Base-by-base conservation (phyloP, 2,797 vertebrate genomes). In the Taenioides sp. region DNA sequence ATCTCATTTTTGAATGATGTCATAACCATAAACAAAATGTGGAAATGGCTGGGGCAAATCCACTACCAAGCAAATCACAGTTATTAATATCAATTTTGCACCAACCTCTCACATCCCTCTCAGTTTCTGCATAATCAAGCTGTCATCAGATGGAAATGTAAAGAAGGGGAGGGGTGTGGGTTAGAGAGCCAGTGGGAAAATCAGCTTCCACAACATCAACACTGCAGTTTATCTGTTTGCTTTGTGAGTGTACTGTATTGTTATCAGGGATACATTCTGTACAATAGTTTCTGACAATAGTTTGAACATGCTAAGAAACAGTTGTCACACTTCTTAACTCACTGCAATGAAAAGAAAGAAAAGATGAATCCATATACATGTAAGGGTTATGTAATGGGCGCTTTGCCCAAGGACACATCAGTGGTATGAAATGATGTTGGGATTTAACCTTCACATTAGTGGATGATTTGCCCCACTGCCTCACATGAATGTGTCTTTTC, bases 51-150 rank as follows among this genome's bases (percentile, higher is more conserved):
- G 79, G 78, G 86, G 77, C 72, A 18, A 75, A 82, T 85, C 85
- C 65, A 80, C 88, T 81, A 79, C 80, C 88, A 82, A 84, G 81
- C 79, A 90, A 90, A 92, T 90, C 84, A 88, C 73, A 78, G 87
- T 90, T 91, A 92, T 91, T 92, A 92, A 88, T 91, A 92, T 88
- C 85, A 87, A 90, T 93, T 88, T 91, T 91, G 92, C 83, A 81
- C 81, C 83, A 87, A 81, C 71, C 81, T 83, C 80, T 84, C 78
- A 73, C 90, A 89, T 83, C 87, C 89, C 81, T 74, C 75, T 82
- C 84, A 76, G 69, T 87, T 88, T 87, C 80, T 85, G 87, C 87
- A 89, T 92, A 91, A 93, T 93, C 91, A 92, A 91, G 86, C 84
- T 91, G 88, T 92, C 89, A 92, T 90, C 84, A 80, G 72, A 76